Evolutionary conservation across 2,888 invertebrate genomes (phyloP).

Genomic region (Lasioglossum villosulum): DNA sequence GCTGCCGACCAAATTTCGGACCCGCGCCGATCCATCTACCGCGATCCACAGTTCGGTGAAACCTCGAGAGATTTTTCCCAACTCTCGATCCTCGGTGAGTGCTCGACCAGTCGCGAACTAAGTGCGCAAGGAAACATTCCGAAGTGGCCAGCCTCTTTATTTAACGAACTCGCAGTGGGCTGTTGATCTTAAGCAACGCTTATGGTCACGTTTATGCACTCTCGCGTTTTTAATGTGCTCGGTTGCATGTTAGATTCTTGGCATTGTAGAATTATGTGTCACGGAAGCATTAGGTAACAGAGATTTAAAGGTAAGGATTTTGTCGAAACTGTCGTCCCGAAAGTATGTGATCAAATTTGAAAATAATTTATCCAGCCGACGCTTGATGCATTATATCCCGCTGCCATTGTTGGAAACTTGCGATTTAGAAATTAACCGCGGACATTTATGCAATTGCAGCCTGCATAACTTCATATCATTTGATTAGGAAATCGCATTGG

Average conservation of each 20-base stretch:
- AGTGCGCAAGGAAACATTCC: background rate
- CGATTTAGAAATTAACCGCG: background rate
- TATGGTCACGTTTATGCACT: background rate
- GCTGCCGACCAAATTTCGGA: conserved; percentile 1
- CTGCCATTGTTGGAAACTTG: background rate
- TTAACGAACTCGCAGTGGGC: background rate
- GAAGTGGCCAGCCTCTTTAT: background rate
- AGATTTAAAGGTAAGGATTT: background rate
- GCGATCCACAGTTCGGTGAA: background rate
- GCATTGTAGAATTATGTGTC: background rate
- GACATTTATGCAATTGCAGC: background rate
- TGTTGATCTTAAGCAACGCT: background rate
- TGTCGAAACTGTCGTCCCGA: background rate
- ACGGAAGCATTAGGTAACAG: background rate
- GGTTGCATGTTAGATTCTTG: background rate
- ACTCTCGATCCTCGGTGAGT: background rate
- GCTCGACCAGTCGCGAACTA: background rate
- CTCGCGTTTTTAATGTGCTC: background rate
- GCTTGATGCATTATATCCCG: background rate
- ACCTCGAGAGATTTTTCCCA: background rate
- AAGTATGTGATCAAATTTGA: background rate
- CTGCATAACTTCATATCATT: no score
- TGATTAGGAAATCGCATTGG: no score
- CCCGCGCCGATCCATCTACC: background rate
- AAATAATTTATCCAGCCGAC: background rate